These are phyloP conservation scores for Premnoplex brunnescens DNA, from an alignment of 2,797 vertebrate genomes.

Conservation along the genomic window DNA sequence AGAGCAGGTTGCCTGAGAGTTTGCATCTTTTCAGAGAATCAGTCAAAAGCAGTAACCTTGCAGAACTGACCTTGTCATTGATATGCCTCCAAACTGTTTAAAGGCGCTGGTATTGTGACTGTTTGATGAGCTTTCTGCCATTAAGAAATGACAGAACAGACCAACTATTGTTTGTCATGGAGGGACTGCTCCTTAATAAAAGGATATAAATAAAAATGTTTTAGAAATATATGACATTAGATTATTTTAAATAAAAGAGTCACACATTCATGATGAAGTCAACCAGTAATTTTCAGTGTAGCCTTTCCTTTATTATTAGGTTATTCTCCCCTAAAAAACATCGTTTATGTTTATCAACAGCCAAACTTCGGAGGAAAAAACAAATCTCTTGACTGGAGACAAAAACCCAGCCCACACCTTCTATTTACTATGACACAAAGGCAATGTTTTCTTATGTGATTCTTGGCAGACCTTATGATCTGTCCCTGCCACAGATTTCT, in stretches of 20 bases:
- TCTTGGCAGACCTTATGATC: background rate
- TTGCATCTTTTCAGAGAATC: background rate
- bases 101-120: background rate
- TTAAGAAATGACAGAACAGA: background rate
- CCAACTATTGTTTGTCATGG: background rate
- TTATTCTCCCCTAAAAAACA: background rate
- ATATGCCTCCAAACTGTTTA: background rate
- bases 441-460: background rate
- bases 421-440: background rate
- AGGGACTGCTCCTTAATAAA: background rate
- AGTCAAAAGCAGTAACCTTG: background rate
- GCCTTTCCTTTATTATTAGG: background rate
- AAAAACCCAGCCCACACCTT: background rate
- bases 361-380: rapidly evolving
- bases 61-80: background rate
- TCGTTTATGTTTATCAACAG: background rate
- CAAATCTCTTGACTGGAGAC: background rate
- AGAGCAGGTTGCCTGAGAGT: background rate
- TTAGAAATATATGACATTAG: rapidly evolving
- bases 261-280: background rate
- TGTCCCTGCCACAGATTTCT: background rate
- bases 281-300: background rate
- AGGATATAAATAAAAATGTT: background rate
- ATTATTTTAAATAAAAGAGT: background rate
- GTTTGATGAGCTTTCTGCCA: background rate